Evolutionary conservation across 1,140 invertebrate genomes (phyloP).

Genomic region (Xylocopa sonorina): DNA sequence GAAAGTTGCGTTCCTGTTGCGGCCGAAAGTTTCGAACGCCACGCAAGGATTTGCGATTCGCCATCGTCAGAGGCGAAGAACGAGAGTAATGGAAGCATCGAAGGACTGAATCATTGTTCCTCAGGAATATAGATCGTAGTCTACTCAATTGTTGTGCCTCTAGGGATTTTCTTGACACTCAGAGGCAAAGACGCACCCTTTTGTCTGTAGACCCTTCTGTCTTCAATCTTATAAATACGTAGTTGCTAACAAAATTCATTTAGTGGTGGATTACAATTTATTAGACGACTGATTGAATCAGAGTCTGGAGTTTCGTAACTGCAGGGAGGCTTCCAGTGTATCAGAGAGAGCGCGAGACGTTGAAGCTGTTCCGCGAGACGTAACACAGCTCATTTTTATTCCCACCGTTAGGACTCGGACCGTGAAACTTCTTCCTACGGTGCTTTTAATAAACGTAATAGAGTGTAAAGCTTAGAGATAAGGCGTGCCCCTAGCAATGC

Average conservation of each 20-base stretch:
- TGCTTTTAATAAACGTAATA: slow-evolving; percentile 73
- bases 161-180: too few relatives aligned
- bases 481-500: slow-evolving; percentile 66
- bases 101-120: not conserved
- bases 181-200: too few relatives aligned
- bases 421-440: slow-evolving; percentile 38
- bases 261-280: too few relatives aligned
- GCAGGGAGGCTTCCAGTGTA: not conserved
- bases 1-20: slow-evolving; percentile 16
- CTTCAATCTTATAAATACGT: too few relatives aligned
- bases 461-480: slow-evolving; percentile 73
- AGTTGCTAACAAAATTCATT: too few relatives aligned
- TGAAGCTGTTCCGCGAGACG: slow-evolving; percentile 24
- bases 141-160: too few relatives aligned
- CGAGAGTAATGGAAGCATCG: not conserved
- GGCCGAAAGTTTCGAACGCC: slow-evolving; percentile 39
- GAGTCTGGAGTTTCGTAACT: not conserved
- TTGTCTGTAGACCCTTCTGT: too few relatives aligned
- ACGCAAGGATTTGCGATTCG: not conserved
- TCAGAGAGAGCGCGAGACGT: slow-evolving; percentile 19
- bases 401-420: slow-evolving; percentile 23
- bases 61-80: not conserved
- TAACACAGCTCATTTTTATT: slow-evolving; percentile 60
- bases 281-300: not conserved
- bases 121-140: too few relatives aligned